Conservation (phyloP, 2,113 vertebrate genomes). For the Caracal caracal region DNA sequence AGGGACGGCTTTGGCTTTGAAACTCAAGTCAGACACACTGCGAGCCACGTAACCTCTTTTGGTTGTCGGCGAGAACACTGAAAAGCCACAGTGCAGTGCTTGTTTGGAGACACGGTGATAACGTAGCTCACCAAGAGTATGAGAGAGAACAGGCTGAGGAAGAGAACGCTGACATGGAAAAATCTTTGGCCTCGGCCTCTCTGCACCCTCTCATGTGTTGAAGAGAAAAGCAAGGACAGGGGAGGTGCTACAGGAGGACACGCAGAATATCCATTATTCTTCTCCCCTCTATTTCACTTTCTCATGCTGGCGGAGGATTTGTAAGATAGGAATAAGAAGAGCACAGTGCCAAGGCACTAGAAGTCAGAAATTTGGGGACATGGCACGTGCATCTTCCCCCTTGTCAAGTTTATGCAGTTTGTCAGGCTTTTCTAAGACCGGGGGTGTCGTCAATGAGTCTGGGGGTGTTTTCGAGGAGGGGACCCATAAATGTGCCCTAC, state of each 20-base stretch:
- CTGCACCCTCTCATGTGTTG: neutral
- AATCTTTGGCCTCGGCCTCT: neutral
- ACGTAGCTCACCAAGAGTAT: neutral
- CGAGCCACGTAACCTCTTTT: neutral
- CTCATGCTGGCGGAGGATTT: neutral
- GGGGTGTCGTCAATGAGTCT: neutral
- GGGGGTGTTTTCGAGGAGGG: neutral
- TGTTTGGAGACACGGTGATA: neutral
- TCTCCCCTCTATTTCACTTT: neutral
- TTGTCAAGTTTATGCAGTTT: neutral
- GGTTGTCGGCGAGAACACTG: neutral
- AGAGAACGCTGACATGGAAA: neutral
- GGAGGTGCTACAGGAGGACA: neutral
- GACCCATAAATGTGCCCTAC: constrained; percentile 1
- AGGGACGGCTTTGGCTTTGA: neutral
- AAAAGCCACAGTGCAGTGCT: neutral
- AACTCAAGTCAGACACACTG: neutral
- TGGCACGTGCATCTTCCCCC: neutral
- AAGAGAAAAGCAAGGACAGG: neutral
- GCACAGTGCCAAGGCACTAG: neutral
- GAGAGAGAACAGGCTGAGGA: neutral
- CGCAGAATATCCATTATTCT: neutral
- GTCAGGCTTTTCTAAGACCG: neutral
- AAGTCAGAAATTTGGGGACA: neutral
- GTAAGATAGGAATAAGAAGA: neutral